A percentile compares a stretch with the other conserved stretches of the same genome.
These are phyloP conservation scores for Catostylus mosaicus DNA, from an alignment of 30 jellyfish, hydroid and myxozoan genomes.

Conservation along the genomic window DNA sequence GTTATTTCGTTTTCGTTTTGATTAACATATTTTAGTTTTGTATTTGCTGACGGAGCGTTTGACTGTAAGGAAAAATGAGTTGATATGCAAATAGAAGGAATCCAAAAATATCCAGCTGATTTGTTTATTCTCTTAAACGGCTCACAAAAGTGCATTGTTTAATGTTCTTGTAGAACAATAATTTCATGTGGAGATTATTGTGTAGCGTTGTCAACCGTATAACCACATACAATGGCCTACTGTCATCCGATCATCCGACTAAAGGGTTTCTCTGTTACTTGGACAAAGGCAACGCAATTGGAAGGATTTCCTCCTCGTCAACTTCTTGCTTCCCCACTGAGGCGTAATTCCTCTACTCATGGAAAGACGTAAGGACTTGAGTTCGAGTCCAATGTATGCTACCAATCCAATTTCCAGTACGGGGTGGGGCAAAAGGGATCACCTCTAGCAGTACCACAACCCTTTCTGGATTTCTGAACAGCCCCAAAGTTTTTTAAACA, in stretches of 20 bases:
- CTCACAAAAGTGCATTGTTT: too few relatives aligned
- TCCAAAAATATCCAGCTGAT: background rate
- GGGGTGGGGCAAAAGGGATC: too few relatives aligned
- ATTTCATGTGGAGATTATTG: background rate
- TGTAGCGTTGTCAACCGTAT: background rate
- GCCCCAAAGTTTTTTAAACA: too few relatives aligned
- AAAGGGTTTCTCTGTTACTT: background rate
- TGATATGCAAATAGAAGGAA: background rate
- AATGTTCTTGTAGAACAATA: background rate
- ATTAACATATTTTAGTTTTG: too few relatives aligned
- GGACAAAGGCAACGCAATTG: background rate
- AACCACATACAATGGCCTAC: background rate
- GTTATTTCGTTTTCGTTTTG: too few relatives aligned
- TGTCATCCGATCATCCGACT: background rate
- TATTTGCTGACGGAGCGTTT: background rate
- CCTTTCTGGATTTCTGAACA: too few relatives aligned
- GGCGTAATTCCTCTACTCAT: background rate
- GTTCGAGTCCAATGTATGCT: too few relatives aligned
- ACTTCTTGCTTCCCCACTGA: background rate
- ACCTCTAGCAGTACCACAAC: too few relatives aligned
- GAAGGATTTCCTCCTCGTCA: background rate
- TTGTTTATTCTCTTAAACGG: background rate
- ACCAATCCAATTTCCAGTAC: too few relatives aligned
- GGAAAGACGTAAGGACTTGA: too few relatives aligned
- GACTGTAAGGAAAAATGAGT: too few relatives aligned